Evolutionary conservation across 2,888 invertebrate species (phyloP).

Genomic region (Ceraclea dissimilis): DNA sequence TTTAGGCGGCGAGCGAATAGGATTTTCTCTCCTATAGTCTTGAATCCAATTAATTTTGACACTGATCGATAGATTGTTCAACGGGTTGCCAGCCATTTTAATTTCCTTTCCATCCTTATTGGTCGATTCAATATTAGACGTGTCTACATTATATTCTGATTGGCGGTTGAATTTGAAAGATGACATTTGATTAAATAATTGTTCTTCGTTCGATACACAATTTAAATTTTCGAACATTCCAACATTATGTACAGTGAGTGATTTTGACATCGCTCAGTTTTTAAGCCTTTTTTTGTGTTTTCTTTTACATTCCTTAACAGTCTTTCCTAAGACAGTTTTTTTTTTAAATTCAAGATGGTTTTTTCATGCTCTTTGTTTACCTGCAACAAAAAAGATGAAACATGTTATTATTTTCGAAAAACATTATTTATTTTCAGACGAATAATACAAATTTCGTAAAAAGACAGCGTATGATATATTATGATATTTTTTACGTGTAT

Average conservation of each 20-base stretch:
- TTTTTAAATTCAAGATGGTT: too few relatives aligned
- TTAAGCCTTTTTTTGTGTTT: neutral
- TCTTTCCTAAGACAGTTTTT: too few relatives aligned
- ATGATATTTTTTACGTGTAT: too few relatives aligned
- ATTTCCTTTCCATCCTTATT: neutral
- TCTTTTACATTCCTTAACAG: too few relatives aligned
- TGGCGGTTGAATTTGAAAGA: neutral
- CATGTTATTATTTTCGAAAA: too few relatives aligned
- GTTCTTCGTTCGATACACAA: neutral
- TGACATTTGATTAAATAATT: neutral
- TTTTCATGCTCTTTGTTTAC: too few relatives aligned
- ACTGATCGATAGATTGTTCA: slow-evolving; percentile 11
- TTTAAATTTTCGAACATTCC: neutral
- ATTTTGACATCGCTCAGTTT: neutral
- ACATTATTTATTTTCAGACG: too few relatives aligned
- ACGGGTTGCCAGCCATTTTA: neutral
- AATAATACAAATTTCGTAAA: too few relatives aligned
- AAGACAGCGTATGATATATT: too few relatives aligned
- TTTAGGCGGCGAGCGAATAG: neutral
- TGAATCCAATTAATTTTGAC: slow-evolving; percentile 12
- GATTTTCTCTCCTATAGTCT: neutral
- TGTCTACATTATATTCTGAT: neutral
- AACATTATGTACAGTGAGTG: neutral
- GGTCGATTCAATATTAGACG: neutral
- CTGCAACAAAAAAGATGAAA: too few relatives aligned